Evolutionary conservation across 2,113 vertebrate genomes (phyloP), one percentile per base, ranked within the genome.

Genomic region (Zapus hudsonius): DNA sequence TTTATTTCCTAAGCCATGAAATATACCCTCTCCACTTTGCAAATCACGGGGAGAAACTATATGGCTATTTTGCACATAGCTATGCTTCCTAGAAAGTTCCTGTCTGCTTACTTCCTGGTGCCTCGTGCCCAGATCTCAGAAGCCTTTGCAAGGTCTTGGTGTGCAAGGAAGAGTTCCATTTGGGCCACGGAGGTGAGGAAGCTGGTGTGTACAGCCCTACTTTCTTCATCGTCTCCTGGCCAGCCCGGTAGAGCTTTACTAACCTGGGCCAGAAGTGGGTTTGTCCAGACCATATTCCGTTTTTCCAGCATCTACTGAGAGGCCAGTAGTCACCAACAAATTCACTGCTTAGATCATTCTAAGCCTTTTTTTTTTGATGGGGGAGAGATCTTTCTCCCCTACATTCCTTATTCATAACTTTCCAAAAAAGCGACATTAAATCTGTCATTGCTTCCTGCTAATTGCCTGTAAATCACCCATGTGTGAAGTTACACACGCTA

Each of bases 381-480:
- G 31, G 33, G 0, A 4, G 10, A 0, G 6, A 11, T 67, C 69
- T 79, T 90, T 67, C 78, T 93, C 55, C 55, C 12, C 1, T 72
- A 64, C 33, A 90, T 70, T 74, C 69, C 92, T 96, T 96, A 97
- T 93, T 97, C 89, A 95, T 96, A 92, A 91, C 72, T 96, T 96
- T 94, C 83, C 92, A 95, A 96, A 64, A 91, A 93, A 87, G 78
- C 55, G 86, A 91, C 94, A 94, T 79, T 96, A 96, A 97, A 97
- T 97, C 97, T 97, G 94, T n/a, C 95, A 90, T 5, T 36, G 89
- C 91, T 84, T 79, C 61, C 93, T 84, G 57, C 95, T 97, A 97
- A 98, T 95, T 97, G 96, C 89, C 89, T 94, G 87, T 97, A 97
- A 96, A 97, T 97, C 96, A 96, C 36, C 82, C 70, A 93, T 73